A percentile compares a stretch with the other conserved stretches of the same genome.
These are phyloP conservation scores for Podilymbus podiceps DNA, from an alignment of 2,113 vertebrate genomes.

Conservation along the genomic window DNA sequence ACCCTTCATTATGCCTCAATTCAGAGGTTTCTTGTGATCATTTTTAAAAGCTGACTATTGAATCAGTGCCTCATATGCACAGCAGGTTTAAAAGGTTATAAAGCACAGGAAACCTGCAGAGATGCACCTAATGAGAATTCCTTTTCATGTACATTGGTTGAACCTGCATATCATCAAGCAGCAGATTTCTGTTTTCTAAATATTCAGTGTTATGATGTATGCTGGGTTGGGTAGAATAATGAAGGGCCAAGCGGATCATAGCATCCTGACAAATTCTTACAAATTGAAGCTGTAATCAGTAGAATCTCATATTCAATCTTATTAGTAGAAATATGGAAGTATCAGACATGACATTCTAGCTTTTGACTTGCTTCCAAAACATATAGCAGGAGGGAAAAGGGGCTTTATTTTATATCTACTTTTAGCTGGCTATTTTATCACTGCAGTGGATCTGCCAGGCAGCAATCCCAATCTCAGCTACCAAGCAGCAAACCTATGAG, in stretches of 20 bases:
- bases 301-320: not conserved
- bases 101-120: not conserved
- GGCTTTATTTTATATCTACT: not conserved
- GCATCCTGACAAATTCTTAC: not conserved
- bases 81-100: not conserved
- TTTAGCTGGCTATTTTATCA: constrained; percentile 7
- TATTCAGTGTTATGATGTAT: not conserved
- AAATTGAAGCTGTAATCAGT: not conserved
- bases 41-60: not conserved
- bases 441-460: not conserved
- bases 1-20: not conserved
- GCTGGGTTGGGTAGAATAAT: not conserved
- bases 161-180: not conserved
- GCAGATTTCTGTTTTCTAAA: not conserved
- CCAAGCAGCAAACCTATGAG: not conserved
- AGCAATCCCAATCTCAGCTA: not conserved
- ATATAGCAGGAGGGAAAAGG: not conserved
- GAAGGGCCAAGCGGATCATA: not conserved
- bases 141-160: not conserved
- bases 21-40: not conserved
- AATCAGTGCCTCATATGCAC: not conserved
- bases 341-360: not conserved
- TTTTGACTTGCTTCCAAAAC: not conserved
- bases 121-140: not conserved
- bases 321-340: not conserved